phyloP scores from a whole-genome alignment of 2,888 invertebrate genomes.

The Sisyra nigra region DNA sequence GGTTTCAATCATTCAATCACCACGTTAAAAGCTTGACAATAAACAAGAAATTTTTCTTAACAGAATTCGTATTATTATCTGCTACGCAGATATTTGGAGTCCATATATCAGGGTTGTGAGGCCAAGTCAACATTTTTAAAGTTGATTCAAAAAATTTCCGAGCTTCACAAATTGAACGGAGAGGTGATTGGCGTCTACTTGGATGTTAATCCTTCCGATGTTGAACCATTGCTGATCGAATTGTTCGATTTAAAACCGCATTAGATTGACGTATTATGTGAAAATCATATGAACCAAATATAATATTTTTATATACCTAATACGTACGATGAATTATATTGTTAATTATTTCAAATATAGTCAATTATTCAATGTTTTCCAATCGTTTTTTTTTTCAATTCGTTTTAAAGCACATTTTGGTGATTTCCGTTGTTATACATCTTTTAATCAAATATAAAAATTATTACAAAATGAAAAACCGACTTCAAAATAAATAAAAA shows the following conservation, averaged over 20 bases:
- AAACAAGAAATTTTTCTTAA: slow-evolving; percentile 8
- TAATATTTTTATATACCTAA: no score
- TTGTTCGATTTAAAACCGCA: slow-evolving; percentile 79
- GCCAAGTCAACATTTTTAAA: slow-evolving; percentile 76
- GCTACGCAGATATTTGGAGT: slow-evolving; percentile 68
- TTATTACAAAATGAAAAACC: no score
- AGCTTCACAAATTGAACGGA: slow-evolving; percentile 75
- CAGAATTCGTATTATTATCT: slow-evolving; percentile 84
- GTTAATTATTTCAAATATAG: no score
- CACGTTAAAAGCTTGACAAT: slow-evolving; percentile 5
- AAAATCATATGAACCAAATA: no score
- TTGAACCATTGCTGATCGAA: slow-evolving; percentile 86
- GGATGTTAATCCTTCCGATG: slow-evolving; percentile 79
- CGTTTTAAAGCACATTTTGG: no score
- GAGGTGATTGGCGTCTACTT: slow-evolving; percentile 85
- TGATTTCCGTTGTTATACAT: no score
- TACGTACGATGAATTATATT: no score
- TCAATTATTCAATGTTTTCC: no score
- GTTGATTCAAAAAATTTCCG: slow-evolving; percentile 80
- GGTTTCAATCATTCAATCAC: no score
- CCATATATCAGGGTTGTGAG: slow-evolving; percentile 69
- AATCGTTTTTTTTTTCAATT: no score
- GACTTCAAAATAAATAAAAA: no score
- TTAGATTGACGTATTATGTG: slow-evolving; percentile 12
- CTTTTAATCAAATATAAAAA: no score